phyloP scores from a whole-genome alignment of 2,797 vertebrate genomes.

The Microctenopoma stevenorrisi region DNA sequence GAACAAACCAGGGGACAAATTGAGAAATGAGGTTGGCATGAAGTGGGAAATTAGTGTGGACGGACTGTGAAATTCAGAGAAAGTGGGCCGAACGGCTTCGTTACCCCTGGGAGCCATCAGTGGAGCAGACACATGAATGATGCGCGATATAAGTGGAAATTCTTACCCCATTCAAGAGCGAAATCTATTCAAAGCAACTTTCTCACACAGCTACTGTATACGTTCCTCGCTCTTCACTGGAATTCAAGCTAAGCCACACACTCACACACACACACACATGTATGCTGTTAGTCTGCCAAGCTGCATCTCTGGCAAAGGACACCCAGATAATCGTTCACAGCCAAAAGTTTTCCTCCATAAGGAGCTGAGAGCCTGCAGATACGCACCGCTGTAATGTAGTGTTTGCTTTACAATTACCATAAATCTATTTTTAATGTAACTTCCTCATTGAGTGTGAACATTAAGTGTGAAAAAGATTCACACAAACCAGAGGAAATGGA shows the following conservation, averaged over 20 bases:
- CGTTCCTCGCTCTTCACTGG: conserved; percentile 44
- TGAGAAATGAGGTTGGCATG: conserved; percentile 77
- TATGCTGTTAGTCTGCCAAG: conserved; percentile 57
- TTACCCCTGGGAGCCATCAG: conserved; percentile 59
- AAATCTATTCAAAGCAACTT: conserved; percentile 31
- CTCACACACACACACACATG: conserved; percentile 10
- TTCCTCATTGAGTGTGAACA: conserved; percentile 19
- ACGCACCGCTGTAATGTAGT: conserved; percentile 20
- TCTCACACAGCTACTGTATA: conserved; percentile 36
- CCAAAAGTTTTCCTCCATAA: conserved; percentile 41
- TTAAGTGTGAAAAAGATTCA: conserved; percentile 39
- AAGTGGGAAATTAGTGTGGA: conserved; percentile 69
- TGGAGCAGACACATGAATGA: conserved; percentile 64
- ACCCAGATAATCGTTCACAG: conserved; percentile 55
- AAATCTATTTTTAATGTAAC: conserved; percentile 36
- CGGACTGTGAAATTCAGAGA: conserved; percentile 61
- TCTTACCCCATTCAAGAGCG: background rate
- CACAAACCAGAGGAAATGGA: conserved; percentile 54
- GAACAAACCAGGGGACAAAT: conserved; percentile 59
- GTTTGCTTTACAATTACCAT: conserved; percentile 51
- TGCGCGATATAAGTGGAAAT: conserved; percentile 47
- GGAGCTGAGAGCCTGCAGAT: conserved; percentile 21
- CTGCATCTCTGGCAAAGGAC: conserved; percentile 62
- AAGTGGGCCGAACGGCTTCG: conserved; percentile 73
- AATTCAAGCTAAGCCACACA: conserved; percentile 62